Evolutionary conservation across 2,888 invertebrate species (phyloP).

Genomic region (Cataglyphis livida): DNA sequence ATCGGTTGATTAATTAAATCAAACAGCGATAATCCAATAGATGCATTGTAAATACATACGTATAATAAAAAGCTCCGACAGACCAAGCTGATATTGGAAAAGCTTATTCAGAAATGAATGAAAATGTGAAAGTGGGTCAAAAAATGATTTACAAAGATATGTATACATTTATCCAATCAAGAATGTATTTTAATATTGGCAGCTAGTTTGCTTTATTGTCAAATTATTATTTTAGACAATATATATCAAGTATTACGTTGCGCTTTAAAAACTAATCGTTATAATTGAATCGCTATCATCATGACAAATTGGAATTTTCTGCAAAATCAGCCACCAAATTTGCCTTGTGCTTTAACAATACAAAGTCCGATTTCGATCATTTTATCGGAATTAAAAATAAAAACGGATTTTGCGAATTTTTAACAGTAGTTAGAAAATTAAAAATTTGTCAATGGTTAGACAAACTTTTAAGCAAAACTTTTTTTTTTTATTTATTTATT

Average conservation of each 20-base stretch:
- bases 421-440: neutral
- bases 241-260: constrained; percentile 25
- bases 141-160: constrained; percentile 12
- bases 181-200: constrained; percentile 11
- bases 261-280: constrained; percentile 21
- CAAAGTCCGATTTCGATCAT: neutral
- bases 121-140: constrained; percentile 11
- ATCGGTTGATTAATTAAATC: constrained; percentile 49
- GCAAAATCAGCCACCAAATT: constrained; percentile 10
- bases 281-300: constrained; percentile 26
- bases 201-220: constrained; percentile 12
- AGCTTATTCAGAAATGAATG: constrained; percentile 16
- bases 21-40: constrained; percentile 39
- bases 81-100: constrained; percentile 19
- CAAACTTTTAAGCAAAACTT: neutral
- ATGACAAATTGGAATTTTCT: constrained; percentile 31
- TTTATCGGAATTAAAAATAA: neutral
- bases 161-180: constrained; percentile 9
- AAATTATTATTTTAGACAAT: constrained; percentile 36
- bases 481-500: neutral
- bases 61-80: constrained; percentile 17
- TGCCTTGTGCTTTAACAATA: neutral
- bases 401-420: neutral
- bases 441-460: neutral
- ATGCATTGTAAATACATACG: constrained; percentile 17